A percentile compares a stretch with the other conserved stretches of the same genome.
phyloP scores from a whole-genome alignment of 2,888 invertebrate species.

The Rhingia campestris region DNA sequence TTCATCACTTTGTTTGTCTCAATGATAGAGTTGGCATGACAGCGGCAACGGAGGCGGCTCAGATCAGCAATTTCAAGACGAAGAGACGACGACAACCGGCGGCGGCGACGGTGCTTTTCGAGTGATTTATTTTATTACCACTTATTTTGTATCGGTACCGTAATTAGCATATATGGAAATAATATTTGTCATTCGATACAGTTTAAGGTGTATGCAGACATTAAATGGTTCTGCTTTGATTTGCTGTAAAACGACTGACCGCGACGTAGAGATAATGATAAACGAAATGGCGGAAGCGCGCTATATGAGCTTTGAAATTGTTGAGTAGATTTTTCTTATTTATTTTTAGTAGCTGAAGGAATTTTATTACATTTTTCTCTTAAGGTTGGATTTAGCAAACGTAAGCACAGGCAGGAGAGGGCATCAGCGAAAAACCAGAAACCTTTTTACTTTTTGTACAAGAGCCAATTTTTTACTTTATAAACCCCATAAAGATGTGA shows the following conservation, averaged over 20 bases:
- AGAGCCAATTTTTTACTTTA: too few relatives aligned
- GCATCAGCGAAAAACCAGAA: too few relatives aligned
- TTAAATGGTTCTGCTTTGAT: not conserved
- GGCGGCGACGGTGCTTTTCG: not conserved
- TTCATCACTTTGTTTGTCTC: conserved; percentile 39
- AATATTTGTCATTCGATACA: not conserved
- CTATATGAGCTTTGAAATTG: conserved; percentile 5
- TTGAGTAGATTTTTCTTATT: too few relatives aligned
- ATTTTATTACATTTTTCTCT: too few relatives aligned
- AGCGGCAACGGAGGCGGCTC: not conserved
- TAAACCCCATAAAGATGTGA: too few relatives aligned
- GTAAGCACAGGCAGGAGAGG: too few relatives aligned
- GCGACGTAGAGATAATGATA: not conserved
- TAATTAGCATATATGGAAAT: conserved; percentile 34
- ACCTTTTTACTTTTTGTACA: too few relatives aligned
- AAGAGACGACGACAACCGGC: too few relatives aligned
- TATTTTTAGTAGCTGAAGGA: too few relatives aligned
- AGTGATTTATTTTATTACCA: conserved; percentile 35
- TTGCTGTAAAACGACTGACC: too few relatives aligned
- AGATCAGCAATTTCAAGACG: not conserved
- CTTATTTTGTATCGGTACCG: not conserved
- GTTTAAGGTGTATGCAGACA: not conserved
- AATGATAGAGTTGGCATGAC: not conserved
- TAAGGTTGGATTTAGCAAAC: too few relatives aligned
- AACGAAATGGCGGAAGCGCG: conserved; percentile 21